Conservation (phyloP, 2,888 invertebrate species). For the Cantharis rufa region DNA sequence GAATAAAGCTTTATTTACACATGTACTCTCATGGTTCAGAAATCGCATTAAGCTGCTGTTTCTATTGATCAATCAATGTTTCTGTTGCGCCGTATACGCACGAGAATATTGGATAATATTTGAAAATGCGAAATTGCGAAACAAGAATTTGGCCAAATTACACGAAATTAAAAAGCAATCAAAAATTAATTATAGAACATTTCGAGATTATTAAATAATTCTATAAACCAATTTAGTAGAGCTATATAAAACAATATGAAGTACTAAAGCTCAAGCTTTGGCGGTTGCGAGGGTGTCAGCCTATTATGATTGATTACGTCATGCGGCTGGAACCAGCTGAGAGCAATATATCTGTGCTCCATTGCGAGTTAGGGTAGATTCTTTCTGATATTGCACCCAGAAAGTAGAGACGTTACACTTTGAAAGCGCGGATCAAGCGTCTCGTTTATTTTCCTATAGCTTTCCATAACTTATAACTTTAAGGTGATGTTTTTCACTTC, state of each 20-base stretch:
- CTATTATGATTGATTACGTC: slow-evolving; percentile 39
- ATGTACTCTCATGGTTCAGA: not conserved
- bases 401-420: slow-evolving; percentile 27
- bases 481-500: slow-evolving; percentile 7
- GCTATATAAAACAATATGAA: slow-evolving; percentile 4
- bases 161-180: not conserved
- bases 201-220: not conserved
- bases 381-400: slow-evolving; percentile 35
- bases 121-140: not conserved
- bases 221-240: not conserved
- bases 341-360: slow-evolving; percentile 40
- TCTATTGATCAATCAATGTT: not conserved
- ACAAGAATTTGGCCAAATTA: not conserved
- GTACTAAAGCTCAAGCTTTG: slow-evolving; percentile 10
- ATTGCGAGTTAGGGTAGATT: slow-evolving; percentile 36
- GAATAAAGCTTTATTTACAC: not conserved
- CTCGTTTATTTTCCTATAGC: slow-evolving; percentile 27
- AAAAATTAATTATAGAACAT: not conserved
- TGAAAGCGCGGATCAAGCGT: slow-evolving; percentile 28
- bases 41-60: not conserved
- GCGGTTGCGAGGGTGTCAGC: slow-evolving; percentile 26
- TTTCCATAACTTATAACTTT: slow-evolving; percentile 32
- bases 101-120: not conserved
- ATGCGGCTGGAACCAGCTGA: slow-evolving; percentile 30
- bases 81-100: not conserved